Evolutionary conservation across 2,888 invertebrate species (phyloP).

Genomic region (Aleiodes alternator): DNA sequence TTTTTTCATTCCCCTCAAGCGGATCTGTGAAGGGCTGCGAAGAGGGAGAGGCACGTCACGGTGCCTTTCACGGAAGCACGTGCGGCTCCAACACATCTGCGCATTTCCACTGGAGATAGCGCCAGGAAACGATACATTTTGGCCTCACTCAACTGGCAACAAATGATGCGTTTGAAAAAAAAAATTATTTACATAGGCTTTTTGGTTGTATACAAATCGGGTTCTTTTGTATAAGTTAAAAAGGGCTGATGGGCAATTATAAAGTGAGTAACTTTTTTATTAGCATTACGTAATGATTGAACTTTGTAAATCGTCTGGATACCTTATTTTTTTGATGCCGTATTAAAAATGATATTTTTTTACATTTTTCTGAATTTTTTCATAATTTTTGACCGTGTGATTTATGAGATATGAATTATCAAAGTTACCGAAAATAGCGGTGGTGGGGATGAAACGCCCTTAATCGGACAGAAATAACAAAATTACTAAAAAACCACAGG

Average conservation of each 20-base stretch:
- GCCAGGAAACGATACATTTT: constrained; percentile 39
- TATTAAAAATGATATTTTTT: too few species aligned
- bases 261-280: neutral
- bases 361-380: too few species aligned
- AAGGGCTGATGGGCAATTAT: neutral
- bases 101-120: constrained; percentile 30
- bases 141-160: constrained; percentile 11
- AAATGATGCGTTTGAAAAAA: neutral
- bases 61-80: constrained; percentile 37
- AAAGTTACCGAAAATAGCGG: too few species aligned
- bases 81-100: constrained; percentile 42
- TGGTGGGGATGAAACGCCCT: too few species aligned
- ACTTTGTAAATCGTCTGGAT: too few species aligned
- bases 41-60: constrained; percentile 16
- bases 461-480: too few species aligned
- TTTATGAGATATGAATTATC: too few species aligned
- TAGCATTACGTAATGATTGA: neutral
- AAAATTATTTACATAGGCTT: constrained; percentile 22
- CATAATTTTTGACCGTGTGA: too few species aligned
- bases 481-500: too few species aligned
- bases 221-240: neutral
- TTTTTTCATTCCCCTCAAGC: constrained; percentile 10
- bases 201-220: neutral
- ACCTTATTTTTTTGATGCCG: too few species aligned
- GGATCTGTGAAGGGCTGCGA: neutral